Conservation (phyloP, 2,888 invertebrate species). For the Lycaena phlaeas region DNA sequence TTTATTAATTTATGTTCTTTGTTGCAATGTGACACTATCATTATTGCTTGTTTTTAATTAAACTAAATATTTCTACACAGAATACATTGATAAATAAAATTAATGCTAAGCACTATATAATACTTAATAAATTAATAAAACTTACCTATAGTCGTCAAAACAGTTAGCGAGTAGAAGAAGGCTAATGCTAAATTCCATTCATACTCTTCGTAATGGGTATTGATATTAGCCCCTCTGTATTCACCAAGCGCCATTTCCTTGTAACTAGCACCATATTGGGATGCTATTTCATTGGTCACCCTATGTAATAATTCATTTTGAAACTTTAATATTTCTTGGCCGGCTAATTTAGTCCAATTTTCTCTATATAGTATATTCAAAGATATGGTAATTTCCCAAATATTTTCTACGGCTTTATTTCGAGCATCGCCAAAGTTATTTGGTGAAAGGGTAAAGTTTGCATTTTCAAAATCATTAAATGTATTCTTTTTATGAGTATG, state of each 20-base stretch:
- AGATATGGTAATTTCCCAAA: slow-evolving; percentile 92
- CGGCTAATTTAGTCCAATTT: slow-evolving; percentile 90
- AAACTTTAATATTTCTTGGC: slow-evolving; percentile 84
- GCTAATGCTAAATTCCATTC: slow-evolving; percentile 93
- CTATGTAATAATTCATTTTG: slow-evolving; percentile 87
- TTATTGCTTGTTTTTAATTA: too few species aligned
- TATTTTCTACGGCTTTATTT: slow-evolving; percentile 83
- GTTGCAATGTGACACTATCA: too few species aligned
- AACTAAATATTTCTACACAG: too few species aligned
- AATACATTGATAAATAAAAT: too few species aligned
- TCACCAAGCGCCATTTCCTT: slow-evolving; percentile 67
- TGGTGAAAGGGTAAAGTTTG: slow-evolving; percentile 53
- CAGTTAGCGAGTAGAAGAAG: slow-evolving; percentile 94
- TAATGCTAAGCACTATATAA: too few species aligned
- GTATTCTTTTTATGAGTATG: slow-evolving; percentile 45
- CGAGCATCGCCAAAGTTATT: slow-evolving; percentile 68
- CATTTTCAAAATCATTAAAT: slow-evolving; percentile 54
- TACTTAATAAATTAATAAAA: slow-evolving; percentile 7
- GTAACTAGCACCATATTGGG: slow-evolving; percentile 70
- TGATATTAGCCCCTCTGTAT: slow-evolving; percentile 46
- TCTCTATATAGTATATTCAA: slow-evolving; percentile 90
- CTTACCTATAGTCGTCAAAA: slow-evolving; percentile 93
- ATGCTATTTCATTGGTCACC: slow-evolving; percentile 83
- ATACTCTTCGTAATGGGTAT: slow-evolving; percentile 72
- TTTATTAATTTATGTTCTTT: too few species aligned